phyloP scores from a whole-genome alignment of 2,113 vertebrate genomes.

The Elephas maximus region DNA sequence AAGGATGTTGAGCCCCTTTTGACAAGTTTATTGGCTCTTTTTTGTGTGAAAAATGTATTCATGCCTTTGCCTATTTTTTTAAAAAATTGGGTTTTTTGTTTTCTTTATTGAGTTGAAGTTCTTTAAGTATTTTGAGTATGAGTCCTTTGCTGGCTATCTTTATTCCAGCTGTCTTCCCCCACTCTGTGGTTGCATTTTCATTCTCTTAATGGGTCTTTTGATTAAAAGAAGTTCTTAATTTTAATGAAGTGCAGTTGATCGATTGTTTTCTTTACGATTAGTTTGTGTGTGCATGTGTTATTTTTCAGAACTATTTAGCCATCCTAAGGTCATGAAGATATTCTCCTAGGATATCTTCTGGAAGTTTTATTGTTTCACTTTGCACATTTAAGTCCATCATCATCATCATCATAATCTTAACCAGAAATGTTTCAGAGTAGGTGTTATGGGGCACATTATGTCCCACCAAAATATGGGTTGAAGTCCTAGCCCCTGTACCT shows the following conservation, averaged over 20 bases:
- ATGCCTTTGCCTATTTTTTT: not conserved
- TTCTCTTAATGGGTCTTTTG: too few species aligned
- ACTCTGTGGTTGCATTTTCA: not conserved
- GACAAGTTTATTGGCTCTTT: too few species aligned
- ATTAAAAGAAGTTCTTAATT: too few species aligned
- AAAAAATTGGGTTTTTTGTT: not conserved
- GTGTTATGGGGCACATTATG: too few species aligned
- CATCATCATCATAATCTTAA: not conserved
- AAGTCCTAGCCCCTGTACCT: too few species aligned
- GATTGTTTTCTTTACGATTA: not conserved
- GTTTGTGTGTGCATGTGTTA: not conserved
- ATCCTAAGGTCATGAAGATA: not conserved
- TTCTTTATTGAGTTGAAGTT: constrained; percentile 7
- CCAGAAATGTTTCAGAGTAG: not conserved
- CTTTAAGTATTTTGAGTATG: not conserved
- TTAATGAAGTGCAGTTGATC: not conserved
- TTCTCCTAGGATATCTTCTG: not conserved
- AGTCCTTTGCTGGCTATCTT: not conserved
- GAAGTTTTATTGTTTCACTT: not conserved
- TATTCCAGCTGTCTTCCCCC: constrained; percentile 9
- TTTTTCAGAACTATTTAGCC: not conserved
- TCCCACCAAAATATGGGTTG: too few species aligned
- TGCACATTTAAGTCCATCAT: not conserved
- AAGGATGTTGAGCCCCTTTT: too few species aligned
- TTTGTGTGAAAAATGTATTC: not conserved